These are phyloP conservation scores for Struthio camelus DNA, from an alignment of 2,113 vertebrate genomes.

Conservation along the genomic window DNA sequence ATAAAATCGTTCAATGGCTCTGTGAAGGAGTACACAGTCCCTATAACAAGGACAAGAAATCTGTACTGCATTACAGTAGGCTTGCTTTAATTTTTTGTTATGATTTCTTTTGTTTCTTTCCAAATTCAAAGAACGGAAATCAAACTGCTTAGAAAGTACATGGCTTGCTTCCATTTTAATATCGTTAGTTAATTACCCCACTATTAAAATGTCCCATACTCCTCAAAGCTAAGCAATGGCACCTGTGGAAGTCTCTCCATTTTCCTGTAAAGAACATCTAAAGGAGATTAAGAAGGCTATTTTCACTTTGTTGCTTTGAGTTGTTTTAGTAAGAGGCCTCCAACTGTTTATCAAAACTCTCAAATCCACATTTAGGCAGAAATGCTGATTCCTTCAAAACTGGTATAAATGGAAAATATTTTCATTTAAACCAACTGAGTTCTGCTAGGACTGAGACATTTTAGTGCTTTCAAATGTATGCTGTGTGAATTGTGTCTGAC, in stretches of 20 bases:
- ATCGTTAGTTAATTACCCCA: neutral
- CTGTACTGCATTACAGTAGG: neutral
- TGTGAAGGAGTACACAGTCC: neutral
- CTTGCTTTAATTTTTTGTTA: neutral
- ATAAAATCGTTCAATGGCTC: neutral
- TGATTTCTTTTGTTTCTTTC: neutral
- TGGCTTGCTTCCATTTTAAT: neutral
- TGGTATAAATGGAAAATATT: neutral
- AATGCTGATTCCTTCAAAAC: neutral
- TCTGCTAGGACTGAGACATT: neutral
- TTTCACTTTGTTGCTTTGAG: neutral
- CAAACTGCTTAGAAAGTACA: neutral
- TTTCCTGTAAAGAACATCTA: neutral
- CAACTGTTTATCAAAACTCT: neutral
- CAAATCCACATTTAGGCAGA: neutral
- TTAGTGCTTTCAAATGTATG: neutral
- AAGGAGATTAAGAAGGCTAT: neutral
- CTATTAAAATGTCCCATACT: neutral
- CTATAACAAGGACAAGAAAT: neutral
- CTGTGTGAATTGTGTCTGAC: neutral
- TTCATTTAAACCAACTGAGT: neutral
- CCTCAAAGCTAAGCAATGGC: neutral
- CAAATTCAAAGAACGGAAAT: neutral
- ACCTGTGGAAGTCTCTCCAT: neutral
- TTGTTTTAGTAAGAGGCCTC: neutral